Evolutionary conservation across 2,797 vertebrate species (phyloP).

Genomic region (Gila robusta): DNA sequence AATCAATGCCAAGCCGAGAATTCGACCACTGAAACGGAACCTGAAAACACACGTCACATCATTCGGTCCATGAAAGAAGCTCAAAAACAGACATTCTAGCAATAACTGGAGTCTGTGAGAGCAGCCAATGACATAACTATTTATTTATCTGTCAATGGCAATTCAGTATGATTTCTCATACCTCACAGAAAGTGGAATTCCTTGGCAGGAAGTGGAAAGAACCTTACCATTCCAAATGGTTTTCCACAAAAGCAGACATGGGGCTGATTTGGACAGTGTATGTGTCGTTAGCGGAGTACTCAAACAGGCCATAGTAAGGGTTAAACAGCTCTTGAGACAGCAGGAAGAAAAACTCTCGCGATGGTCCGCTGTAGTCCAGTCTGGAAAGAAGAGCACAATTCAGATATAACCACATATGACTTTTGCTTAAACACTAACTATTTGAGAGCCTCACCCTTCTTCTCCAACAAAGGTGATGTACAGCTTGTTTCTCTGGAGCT

Average conservation of each 20-base stretch:
- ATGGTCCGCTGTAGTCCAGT: slow-evolving; percentile 90
- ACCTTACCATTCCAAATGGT: slow-evolving; percentile 89
- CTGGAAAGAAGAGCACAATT: slow-evolving; percentile 65
- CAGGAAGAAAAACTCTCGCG: slow-evolving; percentile 91
- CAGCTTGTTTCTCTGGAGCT: slow-evolving; percentile 90
- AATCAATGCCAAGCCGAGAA: slow-evolving; percentile 88
- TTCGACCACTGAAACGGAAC: slow-evolving; percentile 91
- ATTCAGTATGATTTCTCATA: background rate
- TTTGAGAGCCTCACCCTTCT: slow-evolving; percentile 81
- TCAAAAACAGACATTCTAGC: slow-evolving; percentile 2
- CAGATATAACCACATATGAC: background rate
- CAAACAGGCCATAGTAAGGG: slow-evolving; percentile 90
- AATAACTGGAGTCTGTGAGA: background rate
- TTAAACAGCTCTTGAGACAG: slow-evolving; percentile 93
- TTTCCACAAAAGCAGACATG: slow-evolving; percentile 92
- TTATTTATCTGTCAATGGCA: background rate
- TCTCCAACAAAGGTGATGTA: slow-evolving; percentile 90
- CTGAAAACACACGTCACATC: slow-evolving; percentile 65
- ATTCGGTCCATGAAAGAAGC: background rate
- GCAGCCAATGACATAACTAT: background rate
- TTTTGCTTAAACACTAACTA: background rate
- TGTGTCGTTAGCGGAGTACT: slow-evolving; percentile 90
- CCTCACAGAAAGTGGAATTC: background rate
- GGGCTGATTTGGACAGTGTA: slow-evolving; percentile 93
- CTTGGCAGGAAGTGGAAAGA: background rate